A percentile compares a stretch with the other conserved stretches of the same genome.
These are phyloP conservation scores for Euglossa dilemma DNA, from an alignment of 1,140 invertebrate genomes.

Conservation along the genomic window DNA sequence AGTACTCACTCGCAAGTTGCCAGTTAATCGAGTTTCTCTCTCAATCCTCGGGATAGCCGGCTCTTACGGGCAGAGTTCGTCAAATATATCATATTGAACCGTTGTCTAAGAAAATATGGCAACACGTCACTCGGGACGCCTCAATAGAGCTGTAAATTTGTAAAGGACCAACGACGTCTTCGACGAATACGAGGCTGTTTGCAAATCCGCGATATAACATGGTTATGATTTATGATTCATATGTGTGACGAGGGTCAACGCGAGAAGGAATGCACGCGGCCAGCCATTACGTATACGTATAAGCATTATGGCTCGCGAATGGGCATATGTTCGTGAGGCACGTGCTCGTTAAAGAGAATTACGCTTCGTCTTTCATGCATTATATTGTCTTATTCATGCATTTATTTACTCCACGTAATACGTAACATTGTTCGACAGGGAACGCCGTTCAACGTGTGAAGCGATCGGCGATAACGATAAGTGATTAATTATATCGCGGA, in stretches of 20 bases:
- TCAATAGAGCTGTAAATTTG: slow-evolving; percentile 44
- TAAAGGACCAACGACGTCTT: slow-evolving; percentile 1
- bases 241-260: slow-evolving; percentile 39
- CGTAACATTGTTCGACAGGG: background rate
- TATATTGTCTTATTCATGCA: slow-evolving; percentile 33
- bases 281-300: slow-evolving; percentile 40
- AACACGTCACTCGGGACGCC: background rate
- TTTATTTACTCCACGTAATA: slow-evolving; percentile 4
- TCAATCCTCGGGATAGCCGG: background rate
- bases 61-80: background rate
- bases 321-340: slow-evolving; percentile 34
- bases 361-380: slow-evolving; percentile 21
- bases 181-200: slow-evolving; percentile 27
- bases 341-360: slow-evolving; percentile 47
- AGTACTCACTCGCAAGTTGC: background rate
- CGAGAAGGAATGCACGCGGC: slow-evolving; percentile 35
- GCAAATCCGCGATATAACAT: slow-evolving; percentile 41
- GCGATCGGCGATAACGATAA: too few species aligned
- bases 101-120: slow-evolving; percentile 1
- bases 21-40: background rate
- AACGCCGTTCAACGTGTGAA: background rate
- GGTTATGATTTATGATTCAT: slow-evolving; percentile 51
- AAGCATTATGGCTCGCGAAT: slow-evolving; percentile 20
- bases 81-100: slow-evolving; percentile 14
- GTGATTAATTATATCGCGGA: background rate